Evolutionary conservation across 2,113 vertebrate genomes (phyloP).

Genomic region (Ariopsis seemanni): DNA sequence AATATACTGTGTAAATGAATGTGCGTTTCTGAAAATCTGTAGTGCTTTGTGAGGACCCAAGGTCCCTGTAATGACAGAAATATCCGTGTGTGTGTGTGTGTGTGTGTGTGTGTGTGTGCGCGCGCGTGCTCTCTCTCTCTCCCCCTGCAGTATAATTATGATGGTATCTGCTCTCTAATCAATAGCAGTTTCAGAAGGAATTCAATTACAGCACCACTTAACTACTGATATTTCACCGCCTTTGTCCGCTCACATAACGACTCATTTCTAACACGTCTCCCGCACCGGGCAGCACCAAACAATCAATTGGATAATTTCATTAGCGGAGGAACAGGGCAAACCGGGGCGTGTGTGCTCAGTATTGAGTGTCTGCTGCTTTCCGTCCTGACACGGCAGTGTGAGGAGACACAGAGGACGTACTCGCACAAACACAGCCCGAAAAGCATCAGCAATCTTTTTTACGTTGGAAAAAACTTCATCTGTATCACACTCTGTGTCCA

Average conservation of each 20-base stretch:
- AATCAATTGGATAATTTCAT: constrained; percentile 73
- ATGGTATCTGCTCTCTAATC: constrained; percentile 74
- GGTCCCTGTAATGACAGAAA: neutral
- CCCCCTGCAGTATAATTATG: constrained; percentile 71
- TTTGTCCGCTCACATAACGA: constrained; percentile 71
- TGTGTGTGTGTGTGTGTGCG: constrained; percentile 36
- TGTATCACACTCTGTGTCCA: neutral
- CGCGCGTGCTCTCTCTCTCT: constrained; percentile 26
- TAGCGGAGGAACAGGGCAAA: constrained; percentile 66
- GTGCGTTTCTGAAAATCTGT: neutral
- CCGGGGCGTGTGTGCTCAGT: constrained; percentile 47
- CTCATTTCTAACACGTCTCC: constrained; percentile 73
- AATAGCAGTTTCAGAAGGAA: constrained; percentile 74
- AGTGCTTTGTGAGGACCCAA: neutral
- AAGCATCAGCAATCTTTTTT: neutral
- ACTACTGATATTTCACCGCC: constrained; percentile 78
- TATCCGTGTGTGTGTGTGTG: neutral
- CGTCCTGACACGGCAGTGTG: neutral
- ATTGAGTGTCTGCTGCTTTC: constrained; percentile 56
- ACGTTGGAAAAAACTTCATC: neutral
- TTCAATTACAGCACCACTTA: constrained; percentile 77
- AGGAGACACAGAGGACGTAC: constrained; percentile 3
- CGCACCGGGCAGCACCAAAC: constrained; percentile 63
- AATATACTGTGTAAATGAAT: neutral
- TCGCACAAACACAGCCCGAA: neutral